Evolutionary conservation across 2,888 invertebrate species (phyloP).

Genomic region (Catocala fraxini): DNA sequence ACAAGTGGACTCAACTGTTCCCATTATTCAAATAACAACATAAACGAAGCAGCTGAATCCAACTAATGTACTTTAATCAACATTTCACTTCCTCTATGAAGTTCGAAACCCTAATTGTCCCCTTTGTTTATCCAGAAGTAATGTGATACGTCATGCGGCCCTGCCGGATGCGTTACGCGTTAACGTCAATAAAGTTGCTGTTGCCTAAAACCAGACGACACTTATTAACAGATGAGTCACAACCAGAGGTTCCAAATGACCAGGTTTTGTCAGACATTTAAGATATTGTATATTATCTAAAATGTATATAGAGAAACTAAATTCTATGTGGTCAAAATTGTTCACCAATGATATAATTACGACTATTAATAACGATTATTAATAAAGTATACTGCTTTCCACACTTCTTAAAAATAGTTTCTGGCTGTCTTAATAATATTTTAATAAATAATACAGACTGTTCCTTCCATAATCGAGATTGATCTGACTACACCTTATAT

Average conservation of each 20-base stretch:
- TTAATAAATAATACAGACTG: too few species aligned
- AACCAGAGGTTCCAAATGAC: conserved; percentile 35
- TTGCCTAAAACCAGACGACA: conserved; percentile 72
- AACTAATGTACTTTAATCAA: conserved; percentile 58
- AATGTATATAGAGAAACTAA: background rate
- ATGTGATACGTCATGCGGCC: conserved; percentile 78
- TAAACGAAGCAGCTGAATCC: conserved; percentile 35
- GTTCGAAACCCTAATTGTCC: conserved; percentile 77
- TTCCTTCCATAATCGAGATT: too few species aligned
- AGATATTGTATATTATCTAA: background rate
- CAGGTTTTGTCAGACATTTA: conserved; percentile 22
- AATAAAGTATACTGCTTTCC: too few species aligned
- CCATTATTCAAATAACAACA: conserved; percentile 44
- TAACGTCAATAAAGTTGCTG: conserved; percentile 82
- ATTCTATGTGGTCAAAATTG: too few species aligned
- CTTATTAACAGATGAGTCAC: conserved; percentile 80
- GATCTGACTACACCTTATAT: too few species aligned
- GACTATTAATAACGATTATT: too few species aligned
- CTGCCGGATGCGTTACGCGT: conserved; percentile 81
- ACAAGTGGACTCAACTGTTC: conserved; percentile 21
- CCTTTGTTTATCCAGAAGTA: conserved; percentile 83
- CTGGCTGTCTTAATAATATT: too few species aligned
- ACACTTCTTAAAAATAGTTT: too few species aligned
- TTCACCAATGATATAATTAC: too few species aligned
- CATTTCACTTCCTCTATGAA: conserved; percentile 66